phyloP scores from a whole-genome alignment of 30 jellyfish, hydroid and myxozoan genomes.

The Cassiopea xamachana region DNA sequence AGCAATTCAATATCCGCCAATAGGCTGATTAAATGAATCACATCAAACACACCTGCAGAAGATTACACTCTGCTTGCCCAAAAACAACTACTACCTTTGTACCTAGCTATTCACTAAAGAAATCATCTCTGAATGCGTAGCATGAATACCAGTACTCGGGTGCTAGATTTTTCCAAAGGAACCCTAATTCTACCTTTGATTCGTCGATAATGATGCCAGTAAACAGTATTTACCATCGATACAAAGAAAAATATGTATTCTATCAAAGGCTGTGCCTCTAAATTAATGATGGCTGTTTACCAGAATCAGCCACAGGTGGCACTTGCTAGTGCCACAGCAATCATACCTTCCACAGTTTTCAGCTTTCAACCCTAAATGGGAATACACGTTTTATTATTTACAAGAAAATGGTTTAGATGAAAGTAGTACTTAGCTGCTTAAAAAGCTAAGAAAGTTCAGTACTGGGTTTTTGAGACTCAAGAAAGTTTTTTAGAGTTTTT shows the following conservation, averaged over 20 bases:
- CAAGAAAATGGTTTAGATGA: too few species aligned
- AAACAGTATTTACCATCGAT: not conserved
- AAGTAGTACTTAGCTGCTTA: too few species aligned
- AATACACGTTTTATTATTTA: not conserved
- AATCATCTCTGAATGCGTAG: not conserved
- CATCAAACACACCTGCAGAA: constrained; percentile 45
- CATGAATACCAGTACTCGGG: not conserved
- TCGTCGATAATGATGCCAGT: not conserved
- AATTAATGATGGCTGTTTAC: not conserved
- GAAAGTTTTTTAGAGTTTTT: too few species aligned
- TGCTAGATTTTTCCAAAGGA: not conserved
- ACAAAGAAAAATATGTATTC: not conserved
- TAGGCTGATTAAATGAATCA: constrained; percentile 22
- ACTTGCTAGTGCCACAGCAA: not conserved
- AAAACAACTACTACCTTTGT: not conserved
- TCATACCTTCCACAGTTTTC: not conserved
- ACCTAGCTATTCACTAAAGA: not conserved
- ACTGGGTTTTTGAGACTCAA: too few species aligned
- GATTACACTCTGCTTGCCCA: constrained; percentile 16
- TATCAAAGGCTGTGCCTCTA: not conserved
- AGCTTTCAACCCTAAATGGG: not conserved
- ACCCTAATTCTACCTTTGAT: constrained; percentile 8
- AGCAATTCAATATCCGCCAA: constrained; percentile 34
- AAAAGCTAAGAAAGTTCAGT: too few species aligned
- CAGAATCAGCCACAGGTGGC: not conserved